These are phyloP conservation scores for Suillia variegata DNA, from an alignment of 2,888 invertebrate genomes.

Conservation along the genomic window DNA sequence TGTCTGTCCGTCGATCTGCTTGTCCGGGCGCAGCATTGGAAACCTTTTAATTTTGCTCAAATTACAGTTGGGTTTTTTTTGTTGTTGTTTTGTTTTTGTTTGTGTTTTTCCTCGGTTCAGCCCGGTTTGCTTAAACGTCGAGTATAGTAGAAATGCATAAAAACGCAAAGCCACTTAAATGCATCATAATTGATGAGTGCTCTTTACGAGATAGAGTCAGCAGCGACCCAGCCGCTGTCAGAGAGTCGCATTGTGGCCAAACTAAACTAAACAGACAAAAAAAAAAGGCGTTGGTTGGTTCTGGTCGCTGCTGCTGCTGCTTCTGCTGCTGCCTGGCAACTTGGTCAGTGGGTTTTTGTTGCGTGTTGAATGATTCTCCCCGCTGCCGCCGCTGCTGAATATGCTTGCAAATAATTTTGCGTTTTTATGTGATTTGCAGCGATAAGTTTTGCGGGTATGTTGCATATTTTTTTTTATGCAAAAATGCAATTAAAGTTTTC, in stretches of 20 bases:
- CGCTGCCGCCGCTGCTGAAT: background rate
- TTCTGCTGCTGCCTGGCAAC: constrained; percentile 5
- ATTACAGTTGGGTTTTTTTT: constrained; percentile 20
- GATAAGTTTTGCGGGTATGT: constrained; percentile 6
- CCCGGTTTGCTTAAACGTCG: too few species aligned
- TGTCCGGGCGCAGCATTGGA: constrained; percentile 12
- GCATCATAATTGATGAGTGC: constrained; percentile 28
- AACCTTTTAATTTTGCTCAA: constrained; percentile 27
- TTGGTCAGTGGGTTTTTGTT: constrained; percentile 30
- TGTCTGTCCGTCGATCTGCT: constrained; percentile 2
- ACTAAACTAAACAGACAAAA: background rate
- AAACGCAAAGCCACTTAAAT: constrained; percentile 17
- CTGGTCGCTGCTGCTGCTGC: background rate
- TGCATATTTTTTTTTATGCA: constrained; percentile 6
- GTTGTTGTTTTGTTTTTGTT: too few species aligned
- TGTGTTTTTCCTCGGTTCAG: too few species aligned
- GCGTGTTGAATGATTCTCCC: constrained; percentile 3
- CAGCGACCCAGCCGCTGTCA: background rate
- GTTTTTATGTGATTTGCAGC: constrained; percentile 19
- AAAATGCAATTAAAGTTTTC: constrained; percentile 17
- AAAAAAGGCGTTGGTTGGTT: constrained; percentile 17
- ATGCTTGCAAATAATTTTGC: constrained; percentile 13
- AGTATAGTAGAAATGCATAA: too few species aligned
- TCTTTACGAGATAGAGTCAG: constrained; percentile 21
- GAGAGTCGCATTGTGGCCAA: background rate